These are phyloP conservation scores for Accipiter cooperii DNA, from an alignment of 2,113 vertebrate genomes.

Conservation along the genomic window DNA sequence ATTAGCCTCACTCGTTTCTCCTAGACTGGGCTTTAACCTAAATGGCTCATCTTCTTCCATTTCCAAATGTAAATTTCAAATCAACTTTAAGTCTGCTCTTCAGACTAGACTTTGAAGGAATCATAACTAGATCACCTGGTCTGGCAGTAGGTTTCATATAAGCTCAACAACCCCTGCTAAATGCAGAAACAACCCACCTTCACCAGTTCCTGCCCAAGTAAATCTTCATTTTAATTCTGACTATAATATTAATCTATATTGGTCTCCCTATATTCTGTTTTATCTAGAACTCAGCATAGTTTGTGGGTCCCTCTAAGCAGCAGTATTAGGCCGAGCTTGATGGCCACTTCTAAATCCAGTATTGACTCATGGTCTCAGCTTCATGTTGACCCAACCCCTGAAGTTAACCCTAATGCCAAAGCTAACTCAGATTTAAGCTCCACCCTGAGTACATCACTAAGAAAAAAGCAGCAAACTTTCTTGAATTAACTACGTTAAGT, in stretches of 20 bases:
- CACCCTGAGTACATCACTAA: background rate
- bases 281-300: background rate
- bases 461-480: background rate
- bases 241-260: background rate
- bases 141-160: background rate
- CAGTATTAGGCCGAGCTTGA: background rate
- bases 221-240: background rate
- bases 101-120: background rate
- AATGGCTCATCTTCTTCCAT: background rate
- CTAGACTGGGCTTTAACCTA: background rate
- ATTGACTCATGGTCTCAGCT: background rate
- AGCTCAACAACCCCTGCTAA: background rate
- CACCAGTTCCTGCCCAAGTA: background rate
- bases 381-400: background rate
- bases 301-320: background rate
- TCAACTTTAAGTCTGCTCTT: background rate
- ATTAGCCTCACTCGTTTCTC: background rate
- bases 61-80: background rate
- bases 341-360: background rate
- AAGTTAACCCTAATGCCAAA: background rate
- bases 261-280: background rate
- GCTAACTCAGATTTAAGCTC: background rate
- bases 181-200: background rate
- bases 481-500: background rate
- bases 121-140: background rate